These are phyloP conservation scores for Grammomys dolichurus DNA, from an alignment of 2,113 vertebrate species.

Conservation along the genomic window DNA sequence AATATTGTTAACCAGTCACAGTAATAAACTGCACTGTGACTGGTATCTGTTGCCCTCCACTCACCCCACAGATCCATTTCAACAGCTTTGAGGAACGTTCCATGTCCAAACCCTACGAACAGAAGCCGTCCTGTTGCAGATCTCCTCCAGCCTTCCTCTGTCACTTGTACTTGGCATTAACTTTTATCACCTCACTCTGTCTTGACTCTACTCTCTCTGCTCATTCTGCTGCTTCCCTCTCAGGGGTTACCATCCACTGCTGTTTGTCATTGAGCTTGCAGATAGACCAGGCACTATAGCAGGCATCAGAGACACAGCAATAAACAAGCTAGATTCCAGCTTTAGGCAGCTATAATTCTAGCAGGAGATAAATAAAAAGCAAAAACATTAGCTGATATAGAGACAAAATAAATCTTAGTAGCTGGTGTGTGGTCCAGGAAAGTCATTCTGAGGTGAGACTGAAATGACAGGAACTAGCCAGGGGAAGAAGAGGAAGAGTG, in stretches of 20 bases:
- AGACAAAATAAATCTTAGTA: background rate
- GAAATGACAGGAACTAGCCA: background rate
- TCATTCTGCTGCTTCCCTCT: background rate
- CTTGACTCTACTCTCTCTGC: background rate
- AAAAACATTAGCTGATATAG: background rate
- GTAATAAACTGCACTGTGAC: background rate
- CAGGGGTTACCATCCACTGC: background rate
- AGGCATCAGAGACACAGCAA: background rate
- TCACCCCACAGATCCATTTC: background rate
- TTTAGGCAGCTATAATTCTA: background rate
- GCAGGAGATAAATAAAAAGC: background rate
- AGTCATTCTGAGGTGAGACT: slow-evolving; percentile 14
- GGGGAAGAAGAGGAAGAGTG: background rate
- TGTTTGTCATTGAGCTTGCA: background rate
- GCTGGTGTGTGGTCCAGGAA: background rate
- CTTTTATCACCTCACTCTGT: background rate
- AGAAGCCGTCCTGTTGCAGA: background rate
- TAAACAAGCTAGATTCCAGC: slow-evolving; percentile 3
- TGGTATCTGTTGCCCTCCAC: background rate
- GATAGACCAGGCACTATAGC: background rate
- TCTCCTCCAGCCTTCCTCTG: background rate
- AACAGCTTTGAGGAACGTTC: background rate
- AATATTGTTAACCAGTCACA: background rate
- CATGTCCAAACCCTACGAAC: background rate
- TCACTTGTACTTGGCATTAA: background rate